phyloP scores from a whole-genome alignment of 1,140 invertebrate genomes.

The Zaprionus kolodkinae region DNA sequence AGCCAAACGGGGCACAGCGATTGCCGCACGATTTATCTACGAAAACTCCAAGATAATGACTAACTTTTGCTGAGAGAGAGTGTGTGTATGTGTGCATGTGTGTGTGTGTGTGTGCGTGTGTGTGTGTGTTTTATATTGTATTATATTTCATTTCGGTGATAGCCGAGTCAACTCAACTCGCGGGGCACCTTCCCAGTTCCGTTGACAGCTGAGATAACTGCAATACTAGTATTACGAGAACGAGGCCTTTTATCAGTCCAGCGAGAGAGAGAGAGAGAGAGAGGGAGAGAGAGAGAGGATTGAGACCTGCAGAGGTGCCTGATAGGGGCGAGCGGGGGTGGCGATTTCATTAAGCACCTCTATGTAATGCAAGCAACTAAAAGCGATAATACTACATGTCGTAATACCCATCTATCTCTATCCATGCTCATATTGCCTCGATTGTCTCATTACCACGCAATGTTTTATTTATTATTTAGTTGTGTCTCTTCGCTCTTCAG shows the following conservation, averaged over 20 bases:
- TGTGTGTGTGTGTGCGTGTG: conserved; percentile 14
- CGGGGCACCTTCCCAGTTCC: conserved; percentile 34
- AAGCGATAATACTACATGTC: conserved; percentile 1
- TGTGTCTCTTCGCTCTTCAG: background rate
- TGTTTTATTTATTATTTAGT: background rate
- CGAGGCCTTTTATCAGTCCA: conserved; percentile 41
- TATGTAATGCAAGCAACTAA: conserved; percentile 37
- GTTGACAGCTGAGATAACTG: conserved; percentile 60
- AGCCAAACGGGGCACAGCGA: conserved; percentile 23
- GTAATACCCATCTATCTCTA: conserved; percentile 11
- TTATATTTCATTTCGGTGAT: conserved; percentile 78
- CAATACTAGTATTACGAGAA: conserved; percentile 37
- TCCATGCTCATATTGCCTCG: background rate
- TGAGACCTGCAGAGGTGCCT: background rate
- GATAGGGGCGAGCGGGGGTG: conserved; percentile 18
- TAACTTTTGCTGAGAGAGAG: conserved; percentile 46
- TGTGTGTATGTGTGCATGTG: background rate
- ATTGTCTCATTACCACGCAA: background rate
- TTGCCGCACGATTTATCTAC: conserved; percentile 73
- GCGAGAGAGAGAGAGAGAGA: background rate
- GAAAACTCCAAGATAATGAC: conserved; percentile 80
- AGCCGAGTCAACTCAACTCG: conserved; percentile 35
- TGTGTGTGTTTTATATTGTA: conserved; percentile 60
- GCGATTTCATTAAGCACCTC: conserved; percentile 53
- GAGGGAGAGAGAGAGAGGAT: background rate